These are phyloP conservation scores for Zosterops japonicus DNA, from an alignment of 2,113 vertebrate genomes.

Conservation along the genomic window DNA sequence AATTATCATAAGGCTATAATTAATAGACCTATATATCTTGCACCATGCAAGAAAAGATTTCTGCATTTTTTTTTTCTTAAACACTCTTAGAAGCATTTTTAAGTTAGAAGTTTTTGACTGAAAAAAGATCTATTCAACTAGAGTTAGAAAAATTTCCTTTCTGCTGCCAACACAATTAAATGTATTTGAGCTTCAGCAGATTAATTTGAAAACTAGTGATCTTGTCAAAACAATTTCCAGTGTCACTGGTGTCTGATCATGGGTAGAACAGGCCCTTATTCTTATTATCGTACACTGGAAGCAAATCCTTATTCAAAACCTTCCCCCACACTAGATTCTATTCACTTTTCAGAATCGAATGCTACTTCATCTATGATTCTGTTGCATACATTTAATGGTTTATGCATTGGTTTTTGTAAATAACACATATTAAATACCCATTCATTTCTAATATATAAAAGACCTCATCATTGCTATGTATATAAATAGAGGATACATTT, in stretches of 20 bases:
- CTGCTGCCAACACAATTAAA: not conserved
- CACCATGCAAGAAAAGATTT: not conserved
- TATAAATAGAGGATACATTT: not conserved
- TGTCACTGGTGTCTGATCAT: not conserved
- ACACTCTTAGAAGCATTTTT: not conserved
- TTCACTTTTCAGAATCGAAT: conserved; percentile 8
- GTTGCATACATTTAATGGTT: not conserved
- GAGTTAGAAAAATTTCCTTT: not conserved
- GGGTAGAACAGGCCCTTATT: not conserved
- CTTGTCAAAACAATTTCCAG: conserved; percentile 30
- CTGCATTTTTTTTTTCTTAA: not conserved
- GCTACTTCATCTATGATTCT: not conserved
- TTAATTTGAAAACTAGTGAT: not conserved
- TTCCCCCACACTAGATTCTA: not conserved
- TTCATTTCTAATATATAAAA: not conserved
- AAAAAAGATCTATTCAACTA: not conserved
- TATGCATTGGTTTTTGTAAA: not conserved
- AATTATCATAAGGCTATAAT: not conserved
- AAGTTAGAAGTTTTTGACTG: not conserved
- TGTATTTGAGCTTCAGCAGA: not conserved
- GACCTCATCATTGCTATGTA: not conserved
- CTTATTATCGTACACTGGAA: not conserved
- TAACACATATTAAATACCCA: not conserved
- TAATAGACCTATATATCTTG: not conserved
- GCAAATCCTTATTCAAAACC: not conserved